Base-by-base conservation (phyloP, 2,113 vertebrate species). In the Pholis gunnellus region DNA sequence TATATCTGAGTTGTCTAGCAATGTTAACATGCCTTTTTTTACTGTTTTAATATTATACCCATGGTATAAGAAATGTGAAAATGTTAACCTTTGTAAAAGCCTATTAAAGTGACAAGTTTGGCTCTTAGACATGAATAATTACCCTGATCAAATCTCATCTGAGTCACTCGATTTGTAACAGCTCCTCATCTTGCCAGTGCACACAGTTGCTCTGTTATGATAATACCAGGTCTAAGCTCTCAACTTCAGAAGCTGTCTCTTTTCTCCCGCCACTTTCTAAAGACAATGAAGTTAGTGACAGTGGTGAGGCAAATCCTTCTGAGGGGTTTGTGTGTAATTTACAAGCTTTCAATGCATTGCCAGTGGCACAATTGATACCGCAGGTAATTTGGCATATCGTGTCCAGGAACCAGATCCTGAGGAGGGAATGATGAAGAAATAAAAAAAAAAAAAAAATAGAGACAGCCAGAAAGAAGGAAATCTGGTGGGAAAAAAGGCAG, bases 401-500 rank as follows among this genome's bases (percentile, higher is more conserved):
- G 93, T 95, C 94, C 93, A 64, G 95, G 95, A 96, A 97, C 94
- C 86, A 94, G 96, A 96, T 87, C 94, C 93, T 82, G 74, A 59
- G 86, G 79, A 94, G 83, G 91, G 91, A 94, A 92, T 78, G 94
- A 94, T 80, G 90, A 92, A 93, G 93, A 95, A 93, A 96, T 93
- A 92, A 94, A 76, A 82, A 50, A 38, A 95, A 95, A 82, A 72
- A 66, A 38, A 75, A 82, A 72, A 65, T 25, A 85, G 34, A 83
- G 40, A 65, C 3, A 20, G 42, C 77, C 52, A 36, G 69, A 78
- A 70, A 85, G 88, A 87, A 73, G 85, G 78, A 92, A 93, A 93
- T 94, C 94, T 95, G 94, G 96, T 96, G 96, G 96, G 95, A 97
- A 96, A 96, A 96, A 92, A 90, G 90, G 87, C 89, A 69, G 84